Conservation (phyloP, 2,797 vertebrate genomes). For the Aselliscus stoliczkanus region DNA sequence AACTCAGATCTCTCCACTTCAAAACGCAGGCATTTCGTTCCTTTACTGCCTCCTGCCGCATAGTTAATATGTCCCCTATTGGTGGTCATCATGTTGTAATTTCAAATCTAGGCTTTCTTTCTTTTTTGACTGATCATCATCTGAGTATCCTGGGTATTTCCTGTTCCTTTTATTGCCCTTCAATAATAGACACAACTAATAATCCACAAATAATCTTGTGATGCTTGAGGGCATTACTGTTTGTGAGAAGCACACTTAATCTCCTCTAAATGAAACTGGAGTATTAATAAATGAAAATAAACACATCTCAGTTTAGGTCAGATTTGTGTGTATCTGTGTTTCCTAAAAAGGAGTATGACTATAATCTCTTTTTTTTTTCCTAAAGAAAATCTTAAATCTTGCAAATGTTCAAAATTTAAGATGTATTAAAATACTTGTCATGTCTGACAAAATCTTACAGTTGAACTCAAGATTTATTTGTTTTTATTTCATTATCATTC, state of each 20-base stretch:
- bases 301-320: not conserved
- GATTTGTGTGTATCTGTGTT: not conserved
- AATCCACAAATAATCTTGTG: not conserved
- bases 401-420: not conserved
- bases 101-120: not conserved
- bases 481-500: not conserved
- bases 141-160: not conserved
- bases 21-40: not conserved
- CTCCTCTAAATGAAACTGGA: not conserved
- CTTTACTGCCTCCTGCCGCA: not conserved
- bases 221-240: not conserved
- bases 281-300: constrained; percentile 30
- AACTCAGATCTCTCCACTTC: not conserved
- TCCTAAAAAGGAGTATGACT: not conserved
- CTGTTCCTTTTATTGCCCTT: not conserved
- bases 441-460: not conserved
- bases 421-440: not conserved
- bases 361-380: not conserved
- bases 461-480: not conserved
- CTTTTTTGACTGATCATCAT: not conserved
- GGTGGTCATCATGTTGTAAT: not conserved
- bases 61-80: not conserved
- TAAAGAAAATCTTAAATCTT: not conserved
- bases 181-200: not conserved
- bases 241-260: not conserved